Base-by-base conservation (phyloP, 2,797 vertebrate species). In the Ficedula albicollis region DNA sequence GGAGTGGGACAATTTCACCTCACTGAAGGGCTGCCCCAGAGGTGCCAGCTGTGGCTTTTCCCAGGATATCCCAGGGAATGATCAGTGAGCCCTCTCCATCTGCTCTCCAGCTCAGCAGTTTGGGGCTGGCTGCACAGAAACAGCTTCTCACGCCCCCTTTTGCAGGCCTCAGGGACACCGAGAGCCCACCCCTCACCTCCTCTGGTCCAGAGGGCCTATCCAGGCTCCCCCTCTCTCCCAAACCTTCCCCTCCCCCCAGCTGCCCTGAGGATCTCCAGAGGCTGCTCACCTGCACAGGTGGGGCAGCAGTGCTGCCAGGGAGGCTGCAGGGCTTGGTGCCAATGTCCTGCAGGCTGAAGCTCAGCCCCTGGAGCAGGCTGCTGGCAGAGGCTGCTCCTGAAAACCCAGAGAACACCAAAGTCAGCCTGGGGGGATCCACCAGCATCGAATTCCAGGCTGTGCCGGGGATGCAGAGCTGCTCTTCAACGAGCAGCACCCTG, bases 291-390 rank as follows among this genome's bases (percentile, higher is more conserved):
- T 99, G 99, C 20, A 97, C 95, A 30, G 97, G 92, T 3, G 96
- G 84, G 89, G 97, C 97, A 4, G 98, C 68, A 46, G 95, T 68
- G 11, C 97, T 96, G 46, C 98, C 97, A 17, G 99, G 97, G 84
- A 99, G 95, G 91, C 98, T 97, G 52, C 98, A 92, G 32, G 98
- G 87, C 97, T 99, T 99, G 95, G 98, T 98, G 95, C 98, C 98
- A 10, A 99, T 99, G 96, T 99, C 99, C 98, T 99, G 99, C 77
- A 99, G 98, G 96, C 99, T 99, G 98, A 99, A 99, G 98, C 99
- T 99, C 97, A 99, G 98, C 52, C 99, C 99, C 94, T 99, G 99
- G 18, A 99, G 98, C 69, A 99, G 98, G 98, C 99, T 99, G 98
- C 99, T 99, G 96, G 99, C 99, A 86, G 99, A 99, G 39, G 99